Base-by-base conservation (phyloP, 2,113 vertebrate species). In the Columbina picui region DNA sequence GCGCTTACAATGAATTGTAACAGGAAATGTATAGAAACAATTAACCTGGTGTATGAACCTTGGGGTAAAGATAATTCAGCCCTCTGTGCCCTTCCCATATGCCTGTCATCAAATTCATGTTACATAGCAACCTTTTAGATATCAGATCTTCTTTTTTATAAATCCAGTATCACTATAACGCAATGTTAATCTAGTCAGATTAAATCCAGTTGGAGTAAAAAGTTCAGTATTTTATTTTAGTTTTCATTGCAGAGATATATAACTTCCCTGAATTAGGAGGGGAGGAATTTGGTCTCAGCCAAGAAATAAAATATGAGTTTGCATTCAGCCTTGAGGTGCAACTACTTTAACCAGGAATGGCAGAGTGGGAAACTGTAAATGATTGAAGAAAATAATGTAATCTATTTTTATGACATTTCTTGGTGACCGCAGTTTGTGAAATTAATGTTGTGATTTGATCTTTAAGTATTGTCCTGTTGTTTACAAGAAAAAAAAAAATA, bases 111-210 rank as follows among this genome's bases (percentile, higher is more conserved):
- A 84, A 73, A 84, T 79, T 79, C 17, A 7, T 38, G 36, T 90
- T 63, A 41, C 1, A 0, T 57, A 71, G 38, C 21, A 57, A 36
- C n/a, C 11, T 68, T 89, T 60, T 71, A 76, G 65, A 5, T 75
- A 27, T 55, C 76, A 78, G 47, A n/a, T 69, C 39, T 80, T 87
- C 39, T 45, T 22, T 85, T 81, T 63, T 56, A 30, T 82, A 41
- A 63, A 64, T 78, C 27, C 0, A 1, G 0, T 78, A 13, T 68
- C n/a, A 32, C 22, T 64, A 2, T 39, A 45, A 12, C 3, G 5
- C 68, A 56, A 0, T 52, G 25, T 82, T 92, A 34, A 50, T 78
- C 71, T 70, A 63, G 19, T 68, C 1, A 0, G 30, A 59, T 9
- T 39, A 84, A 89, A 49, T 76, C 20, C 27, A 56, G 20, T 65